Evolutionary conservation across 2,113 vertebrate genomes (phyloP), one percentile per base, ranked within the genome.

Genomic region (Strix uralensis): DNA sequence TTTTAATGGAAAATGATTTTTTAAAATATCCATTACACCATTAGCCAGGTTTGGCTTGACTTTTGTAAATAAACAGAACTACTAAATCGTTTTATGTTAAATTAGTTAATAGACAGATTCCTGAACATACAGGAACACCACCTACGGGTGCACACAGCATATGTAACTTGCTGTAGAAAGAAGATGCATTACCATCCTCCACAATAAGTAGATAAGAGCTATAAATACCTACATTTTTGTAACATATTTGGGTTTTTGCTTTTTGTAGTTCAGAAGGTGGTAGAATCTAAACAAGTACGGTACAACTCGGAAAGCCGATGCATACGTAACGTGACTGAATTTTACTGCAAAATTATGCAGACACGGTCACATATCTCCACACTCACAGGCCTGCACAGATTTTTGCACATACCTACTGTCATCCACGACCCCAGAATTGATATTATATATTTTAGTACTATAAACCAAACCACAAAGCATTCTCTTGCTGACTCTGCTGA

Each of bases 41-140:
- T 65, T 78, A 89, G 44, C 40, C 58, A 69, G 65, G 34, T 87
- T 87, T 82, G 72, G 65, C 62, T 75, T 7, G 25, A 32, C 46
- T 94, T 73, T 62, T 58, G 89, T 94, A 97, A 96, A 94, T 4
- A 96, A 92, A 95, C 88, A 94, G 73, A 69, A 17, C 26, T 5
- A 69, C 47, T 46, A 72, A 47, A 72, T 42, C 6, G 1, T 36
- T 92, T 95, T 38, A 30, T 70, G 82, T n/a, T 61, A 42, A 29
- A 36, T 4, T 29, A 95, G 78, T 89, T 92, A 96, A 96, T 96
- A 94, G 92, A 94, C 91, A 84, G 83, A 84, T 94, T 81, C 86
- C 86, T 5, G 54, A 65, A 23, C 11, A 87, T 32, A 95, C 51
- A 69, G 74, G 88, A 92, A 67, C 81, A 62, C 95, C 96, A 90